Conservation (phyloP, 1,140 invertebrate genomes). For the Macrocentrus cingulum region DNA sequence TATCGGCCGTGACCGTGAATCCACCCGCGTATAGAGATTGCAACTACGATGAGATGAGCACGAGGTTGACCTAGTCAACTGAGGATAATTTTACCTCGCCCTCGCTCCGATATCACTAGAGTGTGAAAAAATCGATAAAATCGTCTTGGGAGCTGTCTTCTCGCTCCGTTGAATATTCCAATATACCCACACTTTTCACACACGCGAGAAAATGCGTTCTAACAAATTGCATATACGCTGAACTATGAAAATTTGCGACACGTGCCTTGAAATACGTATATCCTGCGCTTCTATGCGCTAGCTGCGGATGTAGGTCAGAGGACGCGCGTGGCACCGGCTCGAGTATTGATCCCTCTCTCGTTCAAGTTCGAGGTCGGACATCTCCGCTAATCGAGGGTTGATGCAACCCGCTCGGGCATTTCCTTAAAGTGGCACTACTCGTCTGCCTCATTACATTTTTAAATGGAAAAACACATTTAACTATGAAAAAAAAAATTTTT, state of each 20-base stretch:
- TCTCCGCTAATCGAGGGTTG: background rate
- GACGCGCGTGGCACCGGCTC: slow-evolving; percentile 36
- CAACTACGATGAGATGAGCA: slow-evolving; percentile 27
- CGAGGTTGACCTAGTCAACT: slow-evolving; percentile 16
- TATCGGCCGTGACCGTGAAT: slow-evolving; percentile 45
- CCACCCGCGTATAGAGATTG: slow-evolving; percentile 9
- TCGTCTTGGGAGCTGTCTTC: too few species aligned
- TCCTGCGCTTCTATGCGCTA: too few species aligned
- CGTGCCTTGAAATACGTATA: too few species aligned
- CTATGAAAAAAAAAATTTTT: background rate
- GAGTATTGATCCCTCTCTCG: slow-evolving; percentile 44
- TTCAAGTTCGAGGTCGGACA: slow-evolving; percentile 50
- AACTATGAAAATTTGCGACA: too few species aligned
- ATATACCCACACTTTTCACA: too few species aligned
- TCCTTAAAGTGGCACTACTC: background rate
- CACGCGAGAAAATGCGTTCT: too few species aligned
- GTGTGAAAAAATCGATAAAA: background rate
- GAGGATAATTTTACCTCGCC: background rate
- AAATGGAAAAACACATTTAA: background rate
- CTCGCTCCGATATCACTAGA: background rate
- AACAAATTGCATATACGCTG: too few species aligned
- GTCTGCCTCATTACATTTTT: background rate
- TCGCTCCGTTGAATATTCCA: too few species aligned
- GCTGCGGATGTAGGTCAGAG: slow-evolving; percentile 38
- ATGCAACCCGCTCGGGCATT: background rate